Evolutionary conservation across 1,140 invertebrate genomes (phyloP), one percentile per base, ranked within the genome.

Genomic region (Calephelis nemesis): DNA sequence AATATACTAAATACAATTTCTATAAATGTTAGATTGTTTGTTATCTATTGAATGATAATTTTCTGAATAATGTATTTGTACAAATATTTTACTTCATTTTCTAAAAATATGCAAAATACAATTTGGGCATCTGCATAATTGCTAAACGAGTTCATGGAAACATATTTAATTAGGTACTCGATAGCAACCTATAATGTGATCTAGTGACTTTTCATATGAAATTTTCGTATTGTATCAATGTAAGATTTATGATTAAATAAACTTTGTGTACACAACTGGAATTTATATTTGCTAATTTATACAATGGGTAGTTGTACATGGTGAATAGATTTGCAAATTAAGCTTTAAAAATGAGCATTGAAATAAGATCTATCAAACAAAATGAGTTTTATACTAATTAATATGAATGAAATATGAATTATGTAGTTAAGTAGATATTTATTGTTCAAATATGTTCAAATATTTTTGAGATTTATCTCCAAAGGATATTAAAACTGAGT

Each of bases 211-310:
- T 54, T 54, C 19, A 15, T 54, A 54, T 54, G 9, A 54, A 19
- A 54, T 10, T 54, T 54, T 54, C 19, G 2, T 54, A 15, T 52
- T 8, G 13, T 54, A 54, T 11, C 30, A 54, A 54, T 54, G 11
- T 54, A 54, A 54, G 52, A 54, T 54, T 54, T 54, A 54, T 54
- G 19, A 30, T 54, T 30, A 54, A 19, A 54, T 54, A 54, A 54
- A 19, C 52, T 19, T 54, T 54, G 52, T 54, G 52, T 19, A 54
- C 19, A 54, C 52, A 54, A 54, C 52, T 54, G 19, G 19, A 45
- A 58, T 60, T 60, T 60, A 60, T 60, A 60, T 60, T 60, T 60
- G 54, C 54, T 60, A 60, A 60, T 60, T 60, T 60, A 60, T 60
- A 60, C 11, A 10, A 12, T 12, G 30, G 54, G 12, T 39, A 30